Evolutionary conservation across 2,797 vertebrate genomes (phyloP), one percentile per base, ranked within the genome.

Genomic region (Sitta carolinensis): DNA sequence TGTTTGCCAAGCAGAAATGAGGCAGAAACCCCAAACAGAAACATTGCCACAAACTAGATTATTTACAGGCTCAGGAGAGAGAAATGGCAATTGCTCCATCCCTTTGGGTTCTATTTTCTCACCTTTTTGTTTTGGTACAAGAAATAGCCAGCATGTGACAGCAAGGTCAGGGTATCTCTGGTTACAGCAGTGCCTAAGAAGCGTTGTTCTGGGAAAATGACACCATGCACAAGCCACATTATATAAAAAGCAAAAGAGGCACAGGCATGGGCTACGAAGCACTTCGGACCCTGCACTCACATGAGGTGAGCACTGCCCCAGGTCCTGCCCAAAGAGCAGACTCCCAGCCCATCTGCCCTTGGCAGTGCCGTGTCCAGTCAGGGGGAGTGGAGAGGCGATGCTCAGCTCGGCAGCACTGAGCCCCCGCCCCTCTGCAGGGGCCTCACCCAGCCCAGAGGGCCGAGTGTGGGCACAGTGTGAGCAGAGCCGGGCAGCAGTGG

Each of bases 131-230:
- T 92, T 82, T 90, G 86, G 68, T 81, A 84, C 1, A 3, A 86
- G 89, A 79, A 90, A 69, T 20, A 85, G 40, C 25, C 36, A 52
- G 73, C 54, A 64, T 54, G 30, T 93, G 91, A 83, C 82, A 55
- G 87, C 87, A 87, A 94, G 76, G 76, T 87, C 91, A 92, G 87
- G n/a, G 23, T 62, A 83, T 89, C 89, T 94, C 93, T 83, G 40
- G 87, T 94, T 95, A 89, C 75, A 91, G 84, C 30, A 89, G 54
- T 38, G 7, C 74, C 81, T 47, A 67, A 87, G 94, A 64, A 94
- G 57, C 2, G 0, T 85, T 77, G 45, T 92, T 93, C 38, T 89
- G 50, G 91, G 92, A 94, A 94, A 94, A 74, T 0, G 61, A 87
- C 52, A 91, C 42, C 52, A 1, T 1, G 23, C 16, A 40, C 13